Conservation (phyloP, 2,888 invertebrate genomes). For the Omphaloscelis lunosa region DNA sequence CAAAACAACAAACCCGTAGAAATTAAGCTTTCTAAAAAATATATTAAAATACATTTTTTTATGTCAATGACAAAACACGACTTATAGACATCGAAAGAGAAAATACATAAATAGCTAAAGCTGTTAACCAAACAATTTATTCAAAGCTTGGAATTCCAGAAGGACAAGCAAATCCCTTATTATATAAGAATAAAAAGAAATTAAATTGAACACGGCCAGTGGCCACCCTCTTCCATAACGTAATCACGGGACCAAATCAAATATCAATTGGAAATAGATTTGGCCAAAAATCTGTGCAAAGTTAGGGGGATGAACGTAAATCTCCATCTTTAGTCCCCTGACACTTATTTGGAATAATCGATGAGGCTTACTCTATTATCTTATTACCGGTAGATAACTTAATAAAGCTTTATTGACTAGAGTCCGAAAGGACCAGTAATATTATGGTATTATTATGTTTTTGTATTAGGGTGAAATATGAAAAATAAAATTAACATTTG, state of each 20-base stretch:
- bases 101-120: background rate
- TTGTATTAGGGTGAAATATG: slow-evolving; percentile 11
- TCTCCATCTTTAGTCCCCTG: slow-evolving; percentile 69
- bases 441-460: background rate
- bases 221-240: slow-evolving; percentile 66
- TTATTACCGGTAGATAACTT: slow-evolving; percentile 65
- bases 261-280: slow-evolving; percentile 73
- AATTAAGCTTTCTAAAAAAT: background rate
- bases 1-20: background rate
- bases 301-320: slow-evolving; percentile 65
- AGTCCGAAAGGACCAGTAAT: slow-evolving; percentile 6
- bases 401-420: slow-evolving; percentile 48
- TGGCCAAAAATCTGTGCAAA: slow-evolving; percentile 68
- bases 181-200: slow-evolving; percentile 59
- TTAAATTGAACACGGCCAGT: slow-evolving; percentile 63
- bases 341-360: slow-evolving; percentile 65
- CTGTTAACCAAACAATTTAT: slow-evolving; percentile 42
- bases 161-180: slow-evolving; percentile 56
- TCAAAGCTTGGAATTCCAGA: slow-evolving; percentile 49
- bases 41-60: background rate
- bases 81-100: background rate
- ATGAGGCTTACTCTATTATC: slow-evolving; percentile 65
- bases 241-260: slow-evolving; percentile 68
- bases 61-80: background rate
- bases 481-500: background rate